A percentile compares a stretch with the other conserved stretches of the same genome.
phyloP scores from a whole-genome alignment of 30 jellyfish, hydroid and myxozoan species.

The Aurelia aurita region DNA sequence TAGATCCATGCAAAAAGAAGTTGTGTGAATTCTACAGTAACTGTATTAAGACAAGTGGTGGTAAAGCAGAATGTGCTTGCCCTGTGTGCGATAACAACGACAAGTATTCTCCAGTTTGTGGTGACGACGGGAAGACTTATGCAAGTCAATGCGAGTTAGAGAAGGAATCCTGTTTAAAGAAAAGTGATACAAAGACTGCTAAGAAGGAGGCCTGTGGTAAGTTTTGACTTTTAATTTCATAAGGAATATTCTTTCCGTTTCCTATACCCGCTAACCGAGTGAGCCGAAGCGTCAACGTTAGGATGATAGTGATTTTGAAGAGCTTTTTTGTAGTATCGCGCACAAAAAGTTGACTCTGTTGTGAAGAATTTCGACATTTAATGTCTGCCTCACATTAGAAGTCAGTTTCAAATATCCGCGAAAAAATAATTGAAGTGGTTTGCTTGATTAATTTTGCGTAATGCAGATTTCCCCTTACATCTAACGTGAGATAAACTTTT shows the following conservation, averaged over 20 bases:
- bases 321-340: too few species aligned
- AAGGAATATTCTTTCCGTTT: too few species aligned
- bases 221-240: background rate
- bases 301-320: background rate
- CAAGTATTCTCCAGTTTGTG: slow-evolving; percentile 69
- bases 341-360: too few species aligned
- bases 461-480: too few species aligned
- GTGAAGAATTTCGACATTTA: too few species aligned
- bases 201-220: slow-evolving; percentile 71
- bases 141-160: slow-evolving; percentile 55
- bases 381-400: too few species aligned
- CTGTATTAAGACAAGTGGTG: slow-evolving; percentile 61
- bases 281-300: background rate
- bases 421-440: too few species aligned
- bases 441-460: too few species aligned
- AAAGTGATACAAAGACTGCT: background rate
- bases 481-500: too few species aligned
- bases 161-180: slow-evolving; percentile 31
- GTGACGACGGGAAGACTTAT: slow-evolving; percentile 59
- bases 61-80: slow-evolving; percentile 80
- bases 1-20: slow-evolving; percentile 77
- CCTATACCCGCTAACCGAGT: too few species aligned
- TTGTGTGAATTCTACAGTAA: slow-evolving; percentile 52
- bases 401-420: too few species aligned
- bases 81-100: slow-evolving; percentile 48